Percentiles rank a stretch among this genome's conserved stretches.
Evolutionary conservation across 2,797 vertebrate genomes (phyloP).

Genomic region (Neosilurus hyrtlii): DNA sequence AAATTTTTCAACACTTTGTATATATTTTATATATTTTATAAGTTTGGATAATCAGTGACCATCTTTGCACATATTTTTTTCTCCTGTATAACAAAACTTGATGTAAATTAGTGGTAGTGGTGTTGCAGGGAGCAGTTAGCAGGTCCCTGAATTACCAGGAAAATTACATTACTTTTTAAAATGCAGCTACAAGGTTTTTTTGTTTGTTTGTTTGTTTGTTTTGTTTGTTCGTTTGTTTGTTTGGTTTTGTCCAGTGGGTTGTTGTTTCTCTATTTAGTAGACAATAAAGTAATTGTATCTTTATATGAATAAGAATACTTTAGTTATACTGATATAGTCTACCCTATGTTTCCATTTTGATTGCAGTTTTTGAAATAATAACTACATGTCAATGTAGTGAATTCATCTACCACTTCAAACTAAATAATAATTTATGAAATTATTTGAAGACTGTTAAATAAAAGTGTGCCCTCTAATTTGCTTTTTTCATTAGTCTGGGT

Average conservation of each 20-base stretch:
- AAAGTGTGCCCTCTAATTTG: neutral
- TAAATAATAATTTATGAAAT: neutral
- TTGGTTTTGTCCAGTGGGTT: neutral
- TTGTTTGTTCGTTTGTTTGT: too few species aligned
- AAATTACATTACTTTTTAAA: neutral
- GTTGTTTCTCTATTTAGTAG: neutral
- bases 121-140: neutral
- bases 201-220: too few species aligned
- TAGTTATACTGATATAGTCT: neutral
- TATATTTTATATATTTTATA: too few species aligned
- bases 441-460: neutral
- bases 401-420: neutral
- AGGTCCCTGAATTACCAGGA: neutral
- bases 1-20: too few species aligned
- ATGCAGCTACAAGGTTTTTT: neutral
- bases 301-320: neutral
- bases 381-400: neutral
- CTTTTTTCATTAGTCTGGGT: too few species aligned
- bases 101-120: neutral
- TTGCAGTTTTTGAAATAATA: neutral
- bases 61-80: neutral
- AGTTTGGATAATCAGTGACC: neutral
- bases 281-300: neutral
- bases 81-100: neutral
- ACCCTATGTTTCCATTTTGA: neutral